A percentile compares a stretch with the other conserved stretches of the same genome.
Conservation (phyloP, 2,797 vertebrate species). For the Lates japonicus region DNA sequence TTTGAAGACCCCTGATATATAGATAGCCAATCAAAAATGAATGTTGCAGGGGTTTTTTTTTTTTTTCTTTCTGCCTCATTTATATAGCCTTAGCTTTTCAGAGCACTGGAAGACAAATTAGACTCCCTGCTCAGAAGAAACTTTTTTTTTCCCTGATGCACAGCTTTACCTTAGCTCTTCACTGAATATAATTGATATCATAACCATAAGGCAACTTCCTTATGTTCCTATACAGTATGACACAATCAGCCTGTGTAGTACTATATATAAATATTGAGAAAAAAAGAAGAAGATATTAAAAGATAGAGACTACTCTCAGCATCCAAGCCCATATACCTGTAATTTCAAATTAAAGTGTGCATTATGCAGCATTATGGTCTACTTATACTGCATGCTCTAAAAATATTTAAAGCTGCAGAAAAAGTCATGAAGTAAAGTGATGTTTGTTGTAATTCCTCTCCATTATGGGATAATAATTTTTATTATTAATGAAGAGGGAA, state of each 20-base stretch:
- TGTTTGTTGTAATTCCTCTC: too few relatives aligned
- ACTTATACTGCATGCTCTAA: too few relatives aligned
- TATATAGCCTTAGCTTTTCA: constrained; percentile 60
- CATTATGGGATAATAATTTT: too few relatives aligned
- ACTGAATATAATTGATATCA: constrained; percentile 35
- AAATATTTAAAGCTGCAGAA: too few relatives aligned
- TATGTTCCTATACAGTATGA: background rate
- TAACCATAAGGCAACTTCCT: constrained; percentile 10
- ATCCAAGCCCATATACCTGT: background rate
- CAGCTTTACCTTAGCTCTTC: constrained; percentile 35
- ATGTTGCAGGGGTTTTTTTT: constrained; percentile 35
- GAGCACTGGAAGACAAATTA: constrained; percentile 65
- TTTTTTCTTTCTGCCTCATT: constrained; percentile 44
- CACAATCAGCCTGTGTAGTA: background rate
- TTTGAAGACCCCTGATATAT: constrained; percentile 68
- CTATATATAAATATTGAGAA: background rate
- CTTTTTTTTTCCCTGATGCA: constrained; percentile 39
- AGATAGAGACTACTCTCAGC: background rate
- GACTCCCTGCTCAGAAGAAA: constrained; percentile 34
- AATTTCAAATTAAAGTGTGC: background rate
- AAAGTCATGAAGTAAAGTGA: too few relatives aligned
- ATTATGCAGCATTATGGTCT: too few relatives aligned
- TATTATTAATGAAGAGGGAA: too few relatives aligned
- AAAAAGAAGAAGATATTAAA: background rate
- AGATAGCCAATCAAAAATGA: constrained; percentile 78